These are phyloP conservation scores for Mungos mungo DNA, from an alignment of 2,113 vertebrate species.

Conservation along the genomic window DNA sequence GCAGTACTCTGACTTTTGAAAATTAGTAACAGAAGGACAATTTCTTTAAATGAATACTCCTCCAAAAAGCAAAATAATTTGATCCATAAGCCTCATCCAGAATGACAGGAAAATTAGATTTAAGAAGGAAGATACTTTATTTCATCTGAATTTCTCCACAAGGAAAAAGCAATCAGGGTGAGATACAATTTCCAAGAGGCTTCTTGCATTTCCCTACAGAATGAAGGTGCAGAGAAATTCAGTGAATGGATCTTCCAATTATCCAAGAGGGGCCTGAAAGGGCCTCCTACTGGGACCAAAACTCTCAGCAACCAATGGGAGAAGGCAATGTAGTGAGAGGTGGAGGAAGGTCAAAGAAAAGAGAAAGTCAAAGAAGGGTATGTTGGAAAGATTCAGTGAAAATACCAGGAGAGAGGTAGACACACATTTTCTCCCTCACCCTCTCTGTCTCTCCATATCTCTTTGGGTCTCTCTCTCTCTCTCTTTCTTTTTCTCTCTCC, in stretches of 20 bases:
- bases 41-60: neutral
- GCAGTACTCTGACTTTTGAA: slow-evolving; percentile 8
- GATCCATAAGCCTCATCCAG: neutral
- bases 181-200: neutral
- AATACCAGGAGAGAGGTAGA: neutral
- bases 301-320: neutral
- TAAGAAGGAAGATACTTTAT: slow-evolving; percentile 28
- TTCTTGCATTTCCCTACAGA: neutral
- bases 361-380: neutral
- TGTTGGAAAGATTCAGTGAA: neutral
- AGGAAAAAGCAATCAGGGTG: neutral
- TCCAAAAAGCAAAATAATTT: neutral
- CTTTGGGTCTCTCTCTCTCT: neutral
- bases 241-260: neutral
- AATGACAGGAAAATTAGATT: neutral
- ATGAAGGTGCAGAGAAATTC: neutral
- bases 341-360: neutral
- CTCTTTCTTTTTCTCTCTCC: neutral
- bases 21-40: neutral
- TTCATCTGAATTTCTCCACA: neutral
- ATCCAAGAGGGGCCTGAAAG: neutral
- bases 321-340: neutral
- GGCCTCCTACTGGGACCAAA: neutral
- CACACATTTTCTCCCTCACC: neutral
- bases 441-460: neutral